These are phyloP conservation scores for Rhorus exstirpatorius DNA, from an alignment of 2,888 invertebrate genomes.

Conservation along the genomic window DNA sequence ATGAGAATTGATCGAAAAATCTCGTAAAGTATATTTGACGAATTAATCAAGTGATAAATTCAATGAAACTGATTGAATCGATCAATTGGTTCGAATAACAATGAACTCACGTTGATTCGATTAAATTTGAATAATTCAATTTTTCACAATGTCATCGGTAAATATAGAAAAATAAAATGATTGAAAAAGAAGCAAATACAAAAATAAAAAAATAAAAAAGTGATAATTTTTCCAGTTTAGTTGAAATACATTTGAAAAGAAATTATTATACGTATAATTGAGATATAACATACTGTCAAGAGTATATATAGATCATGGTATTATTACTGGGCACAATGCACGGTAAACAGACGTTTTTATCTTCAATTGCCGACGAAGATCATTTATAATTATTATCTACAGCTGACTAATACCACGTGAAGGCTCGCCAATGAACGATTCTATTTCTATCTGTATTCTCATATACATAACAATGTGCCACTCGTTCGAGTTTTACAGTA, in stretches of 20 bases:
- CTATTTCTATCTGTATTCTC: constrained; percentile 55
- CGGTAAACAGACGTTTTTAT: constrained; percentile 49
- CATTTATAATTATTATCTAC: constrained; percentile 70
- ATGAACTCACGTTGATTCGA: no score
- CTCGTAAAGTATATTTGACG: neutral
- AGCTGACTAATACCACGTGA: constrained; percentile 63
- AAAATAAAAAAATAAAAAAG: neutral
- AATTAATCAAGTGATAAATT: neutral
- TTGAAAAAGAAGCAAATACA: neutral
- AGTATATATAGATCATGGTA: no score
- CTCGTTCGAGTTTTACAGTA: constrained; percentile 60
- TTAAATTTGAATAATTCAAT: no score
- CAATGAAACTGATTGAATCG: no score
- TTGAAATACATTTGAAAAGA: no score
- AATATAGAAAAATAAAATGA: no score
- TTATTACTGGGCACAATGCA: neutral
- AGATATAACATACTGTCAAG: neutral
- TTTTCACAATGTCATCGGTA: no score
- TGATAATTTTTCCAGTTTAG: neutral
- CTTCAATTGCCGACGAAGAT: constrained; percentile 62
- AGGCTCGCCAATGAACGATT: constrained; percentile 29
- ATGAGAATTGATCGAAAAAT: no score
- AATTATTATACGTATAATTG: neutral
- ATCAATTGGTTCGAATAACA: no score
- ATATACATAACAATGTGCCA: constrained; percentile 26